Evolutionary conservation across 2,113 vertebrate species (phyloP).

Genomic region (Corythornis vintsioides): DNA sequence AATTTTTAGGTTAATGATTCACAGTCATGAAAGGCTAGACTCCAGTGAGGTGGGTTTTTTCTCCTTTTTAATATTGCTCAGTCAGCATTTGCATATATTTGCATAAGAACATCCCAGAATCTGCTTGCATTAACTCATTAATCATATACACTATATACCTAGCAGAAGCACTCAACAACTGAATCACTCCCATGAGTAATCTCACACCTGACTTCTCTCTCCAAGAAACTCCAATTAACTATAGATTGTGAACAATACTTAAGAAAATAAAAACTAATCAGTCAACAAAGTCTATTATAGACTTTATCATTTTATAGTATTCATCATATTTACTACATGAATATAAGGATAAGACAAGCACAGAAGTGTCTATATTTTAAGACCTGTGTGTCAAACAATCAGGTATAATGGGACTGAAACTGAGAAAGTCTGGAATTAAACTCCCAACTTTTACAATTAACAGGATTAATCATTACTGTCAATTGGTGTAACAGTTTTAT

Average conservation of each 20-base stretch:
- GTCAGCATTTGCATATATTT: neutral
- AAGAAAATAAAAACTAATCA: neutral
- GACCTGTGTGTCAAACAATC: neutral
- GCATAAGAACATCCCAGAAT: neutral
- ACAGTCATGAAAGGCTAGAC: neutral
- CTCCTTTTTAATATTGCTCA: neutral
- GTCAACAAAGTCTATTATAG: fast-evolving
- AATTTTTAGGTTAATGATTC: neutral
- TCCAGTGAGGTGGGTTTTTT: fast-evolving
- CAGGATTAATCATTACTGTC: fast-evolving
- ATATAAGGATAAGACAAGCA: neutral
- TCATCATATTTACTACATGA: neutral
- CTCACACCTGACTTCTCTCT: neutral
- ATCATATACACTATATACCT: neutral
- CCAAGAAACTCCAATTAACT: neutral
- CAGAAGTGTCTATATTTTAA: neutral
- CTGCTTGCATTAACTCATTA: neutral
- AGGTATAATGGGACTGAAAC: neutral
- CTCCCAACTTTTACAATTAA: fast-evolving
- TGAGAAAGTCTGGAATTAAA: neutral
- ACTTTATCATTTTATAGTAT: neutral
- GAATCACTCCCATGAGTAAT: neutral
- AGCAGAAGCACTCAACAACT: neutral
- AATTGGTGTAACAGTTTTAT: neutral
- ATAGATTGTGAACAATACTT: neutral